Evolutionary conservation across 2,113 vertebrate genomes (phyloP), one percentile per base, ranked within the genome.

Genomic region (Heterocephalus glaber): DNA sequence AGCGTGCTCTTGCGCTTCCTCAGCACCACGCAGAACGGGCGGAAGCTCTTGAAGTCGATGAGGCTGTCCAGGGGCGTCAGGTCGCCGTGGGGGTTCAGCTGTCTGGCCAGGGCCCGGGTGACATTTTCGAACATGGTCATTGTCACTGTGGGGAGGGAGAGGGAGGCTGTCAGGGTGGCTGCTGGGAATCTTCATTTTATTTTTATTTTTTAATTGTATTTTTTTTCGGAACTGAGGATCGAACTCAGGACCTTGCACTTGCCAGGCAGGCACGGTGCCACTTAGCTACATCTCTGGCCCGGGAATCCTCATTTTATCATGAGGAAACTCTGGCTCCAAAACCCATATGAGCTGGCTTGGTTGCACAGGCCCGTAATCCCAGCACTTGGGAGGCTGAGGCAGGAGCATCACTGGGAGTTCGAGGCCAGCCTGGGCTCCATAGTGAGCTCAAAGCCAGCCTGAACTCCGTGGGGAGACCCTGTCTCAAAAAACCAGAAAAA

Each of bases 41-140:
- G 94, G 97, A 98, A 98, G 44, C 95, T 93, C 49, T 97, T 92
- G 94, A 98, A 97, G 92, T 98, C 97, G 20, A 98, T 97, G 95
- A 98, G 95, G 90, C 97, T 98, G 94, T 97, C 96, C 0, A 98
- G 93, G 7, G 98, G 97, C 0, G 96, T 94, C 92, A 98, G 95
- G 58, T 98, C 97, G 58, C 97, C 97, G 49, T 80, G 81, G 44
- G 98, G 97, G 92, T 98, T 97, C 22, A 98, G 96, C 79, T 97
- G 96, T 85, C 95, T 96, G 58, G 96, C 68, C 80, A 98, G 95
- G 41, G 95, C 94, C 87, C 96, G 94, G 8, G 98, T 98, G 84
- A 98, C 97, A 12, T 97, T 97, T 92, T 97, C 96, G 79, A 98
- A 98, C 52, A 95, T 86, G 41, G 97, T 98, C 97, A 98, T 98